These are phyloP conservation scores for Telmatochromis sp. DNA, from an alignment of 2,113 vertebrate species.

Conservation along the genomic window DNA sequence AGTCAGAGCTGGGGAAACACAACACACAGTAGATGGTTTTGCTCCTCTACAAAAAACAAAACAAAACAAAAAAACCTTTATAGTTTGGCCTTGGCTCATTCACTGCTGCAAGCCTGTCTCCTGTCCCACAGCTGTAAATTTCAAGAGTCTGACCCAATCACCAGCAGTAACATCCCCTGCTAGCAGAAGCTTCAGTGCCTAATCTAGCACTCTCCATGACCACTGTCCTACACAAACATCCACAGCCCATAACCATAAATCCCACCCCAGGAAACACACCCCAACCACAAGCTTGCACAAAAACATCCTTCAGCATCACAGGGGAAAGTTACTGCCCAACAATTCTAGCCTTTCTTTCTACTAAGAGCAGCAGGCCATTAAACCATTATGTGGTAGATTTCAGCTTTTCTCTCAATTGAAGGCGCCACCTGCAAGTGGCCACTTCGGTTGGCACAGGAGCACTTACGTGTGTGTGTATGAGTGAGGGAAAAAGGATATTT, in stretches of 20 bases:
- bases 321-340: conserved; percentile 61
- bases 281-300: conserved; percentile 54
- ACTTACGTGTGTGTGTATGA: not conserved
- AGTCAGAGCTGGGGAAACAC: not conserved
- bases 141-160: not conserved
- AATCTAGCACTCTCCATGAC: conserved; percentile 41
- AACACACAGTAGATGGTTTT: not conserved
- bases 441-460: conserved; percentile 31
- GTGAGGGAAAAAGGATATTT: not conserved
- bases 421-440: conserved; percentile 50
- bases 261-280: conserved; percentile 52
- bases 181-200: conserved; percentile 5
- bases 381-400: conserved; percentile 48
- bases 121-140: conserved; percentile 23
- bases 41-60: not conserved
- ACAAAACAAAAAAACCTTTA: not conserved
- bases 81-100: not conserved
- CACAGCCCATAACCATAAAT: conserved; percentile 55
- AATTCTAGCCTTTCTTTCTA: conserved; percentile 57
- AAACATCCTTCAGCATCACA: conserved; percentile 63
- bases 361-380: conserved; percentile 52
- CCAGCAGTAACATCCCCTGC: not conserved
- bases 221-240: conserved; percentile 59
- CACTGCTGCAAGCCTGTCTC: not conserved
- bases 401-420: conserved; percentile 17